A percentile compares a stretch with the other conserved stretches of the same genome.
Conservation (phyloP, 2,113 vertebrate genomes). For the Pan paniscus region DNA sequence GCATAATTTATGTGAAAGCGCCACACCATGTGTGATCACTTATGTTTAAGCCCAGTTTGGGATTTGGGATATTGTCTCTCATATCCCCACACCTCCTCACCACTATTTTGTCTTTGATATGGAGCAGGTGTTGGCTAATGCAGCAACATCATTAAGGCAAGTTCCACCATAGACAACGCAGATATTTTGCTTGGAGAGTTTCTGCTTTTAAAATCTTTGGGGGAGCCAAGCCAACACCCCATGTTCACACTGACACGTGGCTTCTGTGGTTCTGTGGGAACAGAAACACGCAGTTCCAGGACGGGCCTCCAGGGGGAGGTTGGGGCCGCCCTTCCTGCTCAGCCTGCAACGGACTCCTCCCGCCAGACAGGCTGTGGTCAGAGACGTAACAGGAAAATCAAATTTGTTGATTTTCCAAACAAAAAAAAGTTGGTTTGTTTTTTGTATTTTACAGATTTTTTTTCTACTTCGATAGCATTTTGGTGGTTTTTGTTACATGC, state of each 20-base stretch:
- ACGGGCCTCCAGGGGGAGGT: neutral
- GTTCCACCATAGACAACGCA: neutral
- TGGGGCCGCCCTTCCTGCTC: neutral
- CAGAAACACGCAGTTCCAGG: neutral
- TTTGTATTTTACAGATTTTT: no score
- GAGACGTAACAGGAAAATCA: neutral
- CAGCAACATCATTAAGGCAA: no score
- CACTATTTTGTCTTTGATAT: neutral
- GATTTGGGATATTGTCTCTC: neutral
- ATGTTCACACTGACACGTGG: neutral
- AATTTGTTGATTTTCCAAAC: no score
- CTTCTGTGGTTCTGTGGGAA: neutral
- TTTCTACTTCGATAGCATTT: no score
- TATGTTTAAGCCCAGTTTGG: neutral
- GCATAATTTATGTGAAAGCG: neutral
- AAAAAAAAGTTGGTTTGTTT: no score
- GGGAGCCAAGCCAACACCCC: neutral
- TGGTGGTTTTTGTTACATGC: no score
- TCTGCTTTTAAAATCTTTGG: neutral
- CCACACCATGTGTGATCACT: neutral
- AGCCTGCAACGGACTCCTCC: neutral
- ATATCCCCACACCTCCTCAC: neutral
- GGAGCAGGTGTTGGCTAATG: no score
- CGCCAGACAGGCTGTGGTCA: neutral
- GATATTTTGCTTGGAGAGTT: neutral